A percentile compares a stretch with the other conserved stretches of the same genome.
Conservation (phyloP, 2,797 vertebrate genomes). For the Neosilurus hyrtlii region DNA sequence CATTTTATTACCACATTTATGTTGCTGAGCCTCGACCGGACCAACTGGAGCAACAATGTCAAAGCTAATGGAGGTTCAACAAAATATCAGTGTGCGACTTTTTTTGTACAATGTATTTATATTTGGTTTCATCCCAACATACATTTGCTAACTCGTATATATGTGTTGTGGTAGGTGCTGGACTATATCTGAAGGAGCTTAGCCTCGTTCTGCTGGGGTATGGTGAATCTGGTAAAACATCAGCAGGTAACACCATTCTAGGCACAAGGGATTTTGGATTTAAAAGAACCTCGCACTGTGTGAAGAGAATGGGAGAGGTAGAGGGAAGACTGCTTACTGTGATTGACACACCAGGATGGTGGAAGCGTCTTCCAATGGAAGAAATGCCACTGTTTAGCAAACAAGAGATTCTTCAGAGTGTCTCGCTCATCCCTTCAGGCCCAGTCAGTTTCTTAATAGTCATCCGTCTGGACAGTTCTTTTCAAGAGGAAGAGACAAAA, state of each 20-base stretch:
- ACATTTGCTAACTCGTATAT: background rate
- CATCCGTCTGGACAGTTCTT: slow-evolving; percentile 48
- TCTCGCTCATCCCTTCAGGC: slow-evolving; percentile 24
- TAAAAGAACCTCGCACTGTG: slow-evolving; percentile 43
- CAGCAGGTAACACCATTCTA: slow-evolving; percentile 46
- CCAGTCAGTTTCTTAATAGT: slow-evolving; percentile 42
- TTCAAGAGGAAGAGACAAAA: slow-evolving; percentile 47
- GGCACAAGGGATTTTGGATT: slow-evolving; percentile 36
- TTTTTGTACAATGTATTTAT: background rate
- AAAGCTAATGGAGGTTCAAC: too few species aligned
- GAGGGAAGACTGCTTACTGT: slow-evolving; percentile 43
- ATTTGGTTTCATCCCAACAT: background rate
- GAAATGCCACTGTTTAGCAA: slow-evolving; percentile 39
- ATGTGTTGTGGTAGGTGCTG: slow-evolving; percentile 41
- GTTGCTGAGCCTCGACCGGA: too few species aligned
- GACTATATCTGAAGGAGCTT: slow-evolving; percentile 27
- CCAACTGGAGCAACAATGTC: too few species aligned
- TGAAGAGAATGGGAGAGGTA: slow-evolving; percentile 34
- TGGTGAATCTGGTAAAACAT: slow-evolving; percentile 52
- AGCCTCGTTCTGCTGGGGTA: slow-evolving; percentile 52
- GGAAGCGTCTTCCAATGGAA: slow-evolving; percentile 42
- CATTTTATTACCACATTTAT: too few species aligned
- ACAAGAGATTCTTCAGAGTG: slow-evolving; percentile 44
- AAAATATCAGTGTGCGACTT: too few species aligned
- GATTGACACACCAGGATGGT: slow-evolving; percentile 56